Evolutionary conservation across 2,888 invertebrate genomes (phyloP), one percentile per base, ranked within the genome.

Genomic region (Oegoconia quadripuncta): DNA sequence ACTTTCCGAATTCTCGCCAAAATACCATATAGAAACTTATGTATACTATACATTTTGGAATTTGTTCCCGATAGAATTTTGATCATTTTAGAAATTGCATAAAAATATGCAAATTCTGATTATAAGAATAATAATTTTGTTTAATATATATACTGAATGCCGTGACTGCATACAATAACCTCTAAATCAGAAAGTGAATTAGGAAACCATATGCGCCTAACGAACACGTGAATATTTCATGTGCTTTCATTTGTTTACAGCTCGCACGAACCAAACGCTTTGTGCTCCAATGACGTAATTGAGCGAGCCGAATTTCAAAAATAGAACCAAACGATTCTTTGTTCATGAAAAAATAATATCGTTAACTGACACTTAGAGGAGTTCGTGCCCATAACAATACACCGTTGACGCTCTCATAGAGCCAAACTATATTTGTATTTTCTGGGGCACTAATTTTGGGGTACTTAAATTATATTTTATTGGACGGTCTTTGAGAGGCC

Each of bases 311-410:
- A 69, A 74, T 68, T 72, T 74, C 59, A 57, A 75, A 81, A 76
- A 82, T 79, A 78, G 78, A 74, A 77, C 68, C 31, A 43, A 41
- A 33, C 33, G 49, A 41, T 59, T 64, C 79, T 78, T 82, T 84
- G 81, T 82, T 80, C 61, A 50, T 61, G 46, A 42, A 50, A 29
- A 55, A 55, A 71, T 67, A 64, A 66, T 60, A 48, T 45, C 55
- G 61, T 65, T 64, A 60, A 52, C 43, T 33, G 16, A 16, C 23
- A 22, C n/a, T 23, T 6, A n/a, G 14, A 17, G 12, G 28, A 25
- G 29, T 37, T 32, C 37, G 34, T 41, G 41, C 41, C 27, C 34
- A 20, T 45, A 53, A 55, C 50, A 52, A 55, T 35, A 28, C 8
- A 14, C 3, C 34, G 37, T 40, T 47, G 49, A 31, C 42, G 39